These are phyloP conservation scores for Andrena cerasifolii DNA, from an alignment of 1,140 invertebrate genomes.

Conservation along the genomic window DNA sequence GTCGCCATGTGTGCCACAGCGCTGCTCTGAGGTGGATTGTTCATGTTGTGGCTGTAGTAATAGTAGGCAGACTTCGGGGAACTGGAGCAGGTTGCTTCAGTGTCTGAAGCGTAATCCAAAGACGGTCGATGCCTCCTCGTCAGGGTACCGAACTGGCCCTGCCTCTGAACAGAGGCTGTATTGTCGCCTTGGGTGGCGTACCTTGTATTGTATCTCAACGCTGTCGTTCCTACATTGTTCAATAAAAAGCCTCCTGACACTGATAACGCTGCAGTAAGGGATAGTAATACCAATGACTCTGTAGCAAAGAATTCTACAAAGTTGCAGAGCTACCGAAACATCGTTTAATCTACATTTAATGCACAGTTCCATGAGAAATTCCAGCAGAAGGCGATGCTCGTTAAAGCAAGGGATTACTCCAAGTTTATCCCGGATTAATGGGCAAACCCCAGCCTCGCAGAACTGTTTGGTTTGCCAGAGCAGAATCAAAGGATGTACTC, in stretches of 20 bases:
- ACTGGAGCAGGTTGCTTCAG: slow-evolving; percentile 90
- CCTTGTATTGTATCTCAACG: slow-evolving; percentile 83
- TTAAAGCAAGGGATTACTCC: no score
- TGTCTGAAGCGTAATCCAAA: slow-evolving; percentile 96
- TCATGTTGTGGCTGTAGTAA: slow-evolving; percentile 86
- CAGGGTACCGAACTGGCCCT: slow-evolving; percentile 82
- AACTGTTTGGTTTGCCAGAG: neutral
- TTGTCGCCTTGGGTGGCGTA: slow-evolving; percentile 83
- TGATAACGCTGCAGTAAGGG: no score
- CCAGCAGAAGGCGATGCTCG: no score
- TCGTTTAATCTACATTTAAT: no score
- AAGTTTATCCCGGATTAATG: no score
- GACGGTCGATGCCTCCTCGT: slow-evolving; percentile 88
- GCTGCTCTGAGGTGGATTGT: slow-evolving; percentile 76
- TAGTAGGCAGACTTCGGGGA: slow-evolving; percentile 90
- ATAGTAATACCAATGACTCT: no score
- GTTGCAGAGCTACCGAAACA: neutral
- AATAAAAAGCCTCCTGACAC: neutral
- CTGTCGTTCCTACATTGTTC: slow-evolving; percentile 75
- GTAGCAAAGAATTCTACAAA: neutral
- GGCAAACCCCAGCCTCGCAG: no score
- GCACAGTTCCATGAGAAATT: no score
- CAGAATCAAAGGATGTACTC: neutral
- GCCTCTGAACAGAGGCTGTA: slow-evolving; percentile 76
- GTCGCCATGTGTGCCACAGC: slow-evolving; percentile 80